These are phyloP conservation scores for Brachionus koreanus DNA, from an alignment of 1,140 invertebrate genomes.

Conservation along the genomic window DNA sequence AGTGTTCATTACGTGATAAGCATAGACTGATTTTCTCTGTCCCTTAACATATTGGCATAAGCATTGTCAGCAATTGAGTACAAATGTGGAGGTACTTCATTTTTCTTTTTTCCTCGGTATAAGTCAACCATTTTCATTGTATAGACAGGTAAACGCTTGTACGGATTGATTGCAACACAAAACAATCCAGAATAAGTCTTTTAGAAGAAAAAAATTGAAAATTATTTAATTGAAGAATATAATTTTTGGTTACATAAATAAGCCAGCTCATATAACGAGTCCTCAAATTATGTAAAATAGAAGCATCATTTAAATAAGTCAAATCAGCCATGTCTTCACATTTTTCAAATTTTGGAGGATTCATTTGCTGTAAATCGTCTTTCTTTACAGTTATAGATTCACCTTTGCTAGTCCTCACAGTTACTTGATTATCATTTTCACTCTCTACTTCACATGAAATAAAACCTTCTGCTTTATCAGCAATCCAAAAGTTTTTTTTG, in stretches of 20 bases:
- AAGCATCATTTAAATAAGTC: conserved; percentile 99
- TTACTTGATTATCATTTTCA: conserved; percentile 94
- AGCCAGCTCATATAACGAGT: conserved; percentile 93
- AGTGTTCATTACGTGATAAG: conserved; percentile 63
- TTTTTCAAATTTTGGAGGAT: conserved; percentile 99
- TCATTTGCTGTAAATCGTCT: conserved; percentile 93
- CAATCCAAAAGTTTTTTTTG: conserved; percentile 98
- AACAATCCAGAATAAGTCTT: conserved; percentile 99
- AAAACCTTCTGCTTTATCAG: conserved; percentile 94
- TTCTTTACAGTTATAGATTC: conserved; percentile 78
- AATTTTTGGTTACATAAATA: conserved; percentile 81
- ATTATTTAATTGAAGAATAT: background rate
- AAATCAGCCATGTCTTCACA: conserved; percentile 99
- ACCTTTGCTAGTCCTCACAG: conserved; percentile 66
- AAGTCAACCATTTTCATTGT: conserved; percentile 88
- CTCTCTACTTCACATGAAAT: conserved; percentile 92
- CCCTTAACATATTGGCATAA: conserved; percentile 92
- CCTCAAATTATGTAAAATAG: conserved; percentile 96
- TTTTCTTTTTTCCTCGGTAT: conserved; percentile 97
- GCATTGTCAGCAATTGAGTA: conserved; percentile 99
- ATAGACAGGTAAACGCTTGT: conserved; percentile 99
- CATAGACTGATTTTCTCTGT: conserved; percentile 50
- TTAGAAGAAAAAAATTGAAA: conserved; percentile 48
- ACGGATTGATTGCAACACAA: conserved; percentile 99
- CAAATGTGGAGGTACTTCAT: conserved; percentile 98